These are phyloP conservation scores for Pediacus dermestoides DNA, from an alignment of 2,888 invertebrate genomes.

Conservation along the genomic window DNA sequence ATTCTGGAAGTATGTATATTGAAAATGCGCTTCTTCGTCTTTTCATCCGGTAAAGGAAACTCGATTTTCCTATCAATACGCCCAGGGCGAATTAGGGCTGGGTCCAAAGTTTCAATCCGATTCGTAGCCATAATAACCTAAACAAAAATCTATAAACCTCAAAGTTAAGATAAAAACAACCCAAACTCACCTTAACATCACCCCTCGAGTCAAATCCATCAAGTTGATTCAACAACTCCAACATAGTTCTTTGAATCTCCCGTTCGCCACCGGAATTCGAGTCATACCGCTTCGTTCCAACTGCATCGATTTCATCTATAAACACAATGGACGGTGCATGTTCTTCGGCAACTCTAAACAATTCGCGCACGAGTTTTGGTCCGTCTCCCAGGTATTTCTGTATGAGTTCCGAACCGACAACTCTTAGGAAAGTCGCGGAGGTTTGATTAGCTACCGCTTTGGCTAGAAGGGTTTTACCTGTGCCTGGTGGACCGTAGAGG, in stretches of 20 bases:
- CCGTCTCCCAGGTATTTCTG: slow-evolving; percentile 99
- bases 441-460: slow-evolving; percentile 99
- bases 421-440: slow-evolving; percentile 96
- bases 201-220: slow-evolving; percentile 97
- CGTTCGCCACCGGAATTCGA: slow-evolving; percentile 99
- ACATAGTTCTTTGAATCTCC: slow-evolving; percentile 99
- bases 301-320: slow-evolving; percentile 99
- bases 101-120: slow-evolving; percentile 97
- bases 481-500: slow-evolving; percentile 96
- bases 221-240: slow-evolving; percentile 95
- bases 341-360: slow-evolving; percentile 99
- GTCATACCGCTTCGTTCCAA: slow-evolving; percentile 97
- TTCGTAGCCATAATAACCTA: slow-evolving; percentile 97
- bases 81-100: slow-evolving; percentile 96
- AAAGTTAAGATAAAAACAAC: slow-evolving; percentile 4
- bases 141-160: slow-evolving; percentile 20
- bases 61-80: slow-evolving; percentile 99
- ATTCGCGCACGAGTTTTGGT: slow-evolving; percentile 93
- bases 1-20: slow-evolving; percentile 98
- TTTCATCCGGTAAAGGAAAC: slow-evolving; percentile 98
- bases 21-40: slow-evolving; percentile 94
- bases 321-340: slow-evolving; percentile 99
- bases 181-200: slow-evolving; percentile 78
- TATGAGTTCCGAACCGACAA: slow-evolving; percentile 98
- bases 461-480: slow-evolving; percentile 95